Conservation (phyloP, 2,113 vertebrate genomes). For the Brienomyrus longianalis region DNA sequence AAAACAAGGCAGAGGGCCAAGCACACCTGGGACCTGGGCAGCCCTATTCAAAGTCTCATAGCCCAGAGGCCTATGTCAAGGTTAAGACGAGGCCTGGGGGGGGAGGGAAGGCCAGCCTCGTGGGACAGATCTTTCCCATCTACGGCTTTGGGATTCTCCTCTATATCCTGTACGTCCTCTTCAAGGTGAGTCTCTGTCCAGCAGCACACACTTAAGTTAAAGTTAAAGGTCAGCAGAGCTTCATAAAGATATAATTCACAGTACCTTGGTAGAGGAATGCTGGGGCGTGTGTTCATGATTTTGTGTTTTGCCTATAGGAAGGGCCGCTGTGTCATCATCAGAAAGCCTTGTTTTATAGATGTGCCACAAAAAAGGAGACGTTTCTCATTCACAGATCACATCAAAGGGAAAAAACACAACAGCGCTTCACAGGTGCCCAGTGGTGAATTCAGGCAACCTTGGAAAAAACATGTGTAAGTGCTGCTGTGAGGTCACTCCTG, state of each 20-base stretch:
- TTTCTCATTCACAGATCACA: slow-evolving; percentile 66
- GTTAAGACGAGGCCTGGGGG: slow-evolving; percentile 61
- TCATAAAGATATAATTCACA: not conserved
- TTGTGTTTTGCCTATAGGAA: not conserved
- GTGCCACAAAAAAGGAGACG: not conserved
- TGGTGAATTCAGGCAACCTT: slow-evolving; percentile 62
- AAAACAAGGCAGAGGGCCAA: slow-evolving; percentile 47
- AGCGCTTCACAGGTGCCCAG: slow-evolving; percentile 54
- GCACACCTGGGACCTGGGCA: slow-evolving; percentile 42
- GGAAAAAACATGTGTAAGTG: slow-evolving; percentile 89
- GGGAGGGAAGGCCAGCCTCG: slow-evolving; percentile 74
- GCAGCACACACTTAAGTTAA: not conserved
- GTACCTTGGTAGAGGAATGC: not conserved
- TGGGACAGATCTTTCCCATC: slow-evolving; percentile 91
- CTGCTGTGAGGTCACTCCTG: not conserved
- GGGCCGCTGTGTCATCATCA: not conserved
- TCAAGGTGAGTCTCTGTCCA: slow-evolving; percentile 70
- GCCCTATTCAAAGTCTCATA: slow-evolving; percentile 69
- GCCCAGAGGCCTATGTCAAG: slow-evolving; percentile 71
- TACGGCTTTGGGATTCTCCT: slow-evolving; percentile 94
- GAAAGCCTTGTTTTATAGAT: not conserved
- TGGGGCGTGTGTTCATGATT: not conserved
- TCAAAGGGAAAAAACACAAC: slow-evolving; percentile 70
- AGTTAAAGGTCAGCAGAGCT: not conserved
- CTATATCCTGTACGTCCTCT: slow-evolving; percentile 93